These are phyloP conservation scores for Stratiolaelaps scimitus DNA, from an alignment of 1,140 invertebrate genomes.

Conservation along the genomic window DNA sequence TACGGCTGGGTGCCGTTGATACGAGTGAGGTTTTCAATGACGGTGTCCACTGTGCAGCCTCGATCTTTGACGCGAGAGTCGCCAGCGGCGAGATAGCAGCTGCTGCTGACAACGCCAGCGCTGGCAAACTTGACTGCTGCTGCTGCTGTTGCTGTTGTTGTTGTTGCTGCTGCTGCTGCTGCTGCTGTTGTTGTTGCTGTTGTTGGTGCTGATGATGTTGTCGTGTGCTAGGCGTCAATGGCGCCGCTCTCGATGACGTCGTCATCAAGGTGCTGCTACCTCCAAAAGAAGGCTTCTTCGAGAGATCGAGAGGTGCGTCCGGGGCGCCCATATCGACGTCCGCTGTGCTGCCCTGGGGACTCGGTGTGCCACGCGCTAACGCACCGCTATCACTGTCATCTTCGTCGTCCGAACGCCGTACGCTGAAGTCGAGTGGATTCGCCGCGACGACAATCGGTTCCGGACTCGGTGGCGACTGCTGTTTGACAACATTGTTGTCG, in stretches of 20 bases:
- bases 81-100: conserved; percentile 1
- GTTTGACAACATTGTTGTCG: conserved; percentile 25
- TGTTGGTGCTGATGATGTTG: too few species aligned
- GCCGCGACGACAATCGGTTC: conserved; percentile 11
- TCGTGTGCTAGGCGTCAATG: neutral
- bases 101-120: conserved; percentile 3
- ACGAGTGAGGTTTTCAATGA: neutral
- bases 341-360: neutral
- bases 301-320: conserved; percentile 25
- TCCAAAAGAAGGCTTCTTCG: conserved; percentile 10
- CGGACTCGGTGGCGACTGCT: neutral
- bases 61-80: conserved; percentile 8
- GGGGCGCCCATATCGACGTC: neutral
- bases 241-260: neutral
- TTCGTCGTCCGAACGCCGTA: conserved; percentile 10
- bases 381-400: neutral
- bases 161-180: too few species aligned
- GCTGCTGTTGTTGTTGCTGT: too few species aligned
- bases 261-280: neutral
- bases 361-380: conserved; percentile 1
- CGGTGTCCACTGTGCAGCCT: conserved; percentile 23
- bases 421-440: conserved; percentile 23
- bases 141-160: too few species aligned
- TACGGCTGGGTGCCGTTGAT: neutral
- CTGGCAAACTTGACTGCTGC: conserved; percentile 8